Evolutionary conservation across 1,140 invertebrate genomes (phyloP).

Genomic region (Cecropterus lyciades): DNA sequence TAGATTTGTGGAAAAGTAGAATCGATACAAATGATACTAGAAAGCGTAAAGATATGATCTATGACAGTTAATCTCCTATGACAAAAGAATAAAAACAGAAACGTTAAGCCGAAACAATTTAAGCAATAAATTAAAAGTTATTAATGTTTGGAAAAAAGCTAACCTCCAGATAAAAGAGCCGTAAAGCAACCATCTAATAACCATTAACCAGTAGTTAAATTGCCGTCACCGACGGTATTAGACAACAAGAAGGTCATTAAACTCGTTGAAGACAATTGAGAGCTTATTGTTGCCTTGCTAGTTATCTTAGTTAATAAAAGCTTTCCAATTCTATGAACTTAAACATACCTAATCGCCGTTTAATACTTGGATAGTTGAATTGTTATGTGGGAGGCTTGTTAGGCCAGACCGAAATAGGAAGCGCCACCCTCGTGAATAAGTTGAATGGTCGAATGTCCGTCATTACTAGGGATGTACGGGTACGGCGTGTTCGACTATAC

Average conservation of each 20-base stretch:
- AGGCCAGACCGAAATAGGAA: conserved; percentile 53
- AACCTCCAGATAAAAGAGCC: not conserved
- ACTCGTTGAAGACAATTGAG: conserved; percentile 13
- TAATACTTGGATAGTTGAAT: no score
- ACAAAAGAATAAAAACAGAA: no score
- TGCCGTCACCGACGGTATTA: not conserved
- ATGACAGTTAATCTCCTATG: not conserved
- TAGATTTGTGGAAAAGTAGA: conserved; percentile 7
- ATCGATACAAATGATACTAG: conserved; percentile 2
- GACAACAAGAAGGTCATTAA: conserved; percentile 6
- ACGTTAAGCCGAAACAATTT: no score
- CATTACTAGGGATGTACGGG: conserved; percentile 8
- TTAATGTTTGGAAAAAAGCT: no score
- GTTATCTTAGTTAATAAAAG: conserved; percentile 4
- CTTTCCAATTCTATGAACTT: not conserved
- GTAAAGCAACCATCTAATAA: not conserved
- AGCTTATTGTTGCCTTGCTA: not conserved
- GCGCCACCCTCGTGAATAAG: conserved; percentile 54
- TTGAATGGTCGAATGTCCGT: conserved; percentile 35
- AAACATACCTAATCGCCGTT: not conserved
- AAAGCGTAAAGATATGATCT: not conserved
- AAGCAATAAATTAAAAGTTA: no score
- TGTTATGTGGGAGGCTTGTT: conserved; percentile 12
- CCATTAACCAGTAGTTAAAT: not conserved
- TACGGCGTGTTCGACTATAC: not conserved